Conservation (phyloP, 2,113 vertebrate species). For the Kryptolebias marmoratus region DNA sequence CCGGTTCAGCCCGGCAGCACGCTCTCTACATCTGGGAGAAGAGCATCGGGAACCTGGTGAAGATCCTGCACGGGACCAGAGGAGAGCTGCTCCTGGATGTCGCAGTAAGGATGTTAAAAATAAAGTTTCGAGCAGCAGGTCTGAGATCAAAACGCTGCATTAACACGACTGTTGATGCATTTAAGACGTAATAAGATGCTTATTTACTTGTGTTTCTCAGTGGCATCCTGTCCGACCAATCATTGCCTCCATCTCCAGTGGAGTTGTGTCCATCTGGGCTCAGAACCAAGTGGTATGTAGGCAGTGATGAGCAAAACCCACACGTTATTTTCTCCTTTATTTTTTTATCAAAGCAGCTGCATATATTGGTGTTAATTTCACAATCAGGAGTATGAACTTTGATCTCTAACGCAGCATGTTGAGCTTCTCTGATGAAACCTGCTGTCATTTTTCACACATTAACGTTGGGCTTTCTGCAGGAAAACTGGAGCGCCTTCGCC, state of each 20-base stretch:
- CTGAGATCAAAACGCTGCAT: background rate
- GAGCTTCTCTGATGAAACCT: too few relatives aligned
- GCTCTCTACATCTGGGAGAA: slow-evolving; percentile 99
- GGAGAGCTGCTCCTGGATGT: slow-evolving; percentile 96
- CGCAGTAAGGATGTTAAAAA: slow-evolving; percentile 83
- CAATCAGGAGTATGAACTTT: too few relatives aligned
- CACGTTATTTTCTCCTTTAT: too few relatives aligned
- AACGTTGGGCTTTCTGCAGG: slow-evolving; percentile 75
- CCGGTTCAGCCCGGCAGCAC: slow-evolving; percentile 94
- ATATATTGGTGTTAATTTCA: too few relatives aligned
- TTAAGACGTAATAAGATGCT: background rate
- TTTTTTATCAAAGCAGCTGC: too few relatives aligned
- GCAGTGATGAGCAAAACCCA: background rate
- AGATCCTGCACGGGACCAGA: slow-evolving; percentile 95
- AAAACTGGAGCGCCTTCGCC: slow-evolving; percentile 99
- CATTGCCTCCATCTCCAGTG: slow-evolving; percentile 97
- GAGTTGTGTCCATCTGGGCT: slow-evolving; percentile 98
- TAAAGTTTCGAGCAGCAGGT: background rate
- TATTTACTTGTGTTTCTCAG: slow-evolving; percentile 64
- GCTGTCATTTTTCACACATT: too few relatives aligned
- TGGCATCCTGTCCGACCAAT: slow-evolving; percentile 98
- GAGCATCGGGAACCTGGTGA: slow-evolving; percentile 98
- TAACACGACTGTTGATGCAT: background rate
- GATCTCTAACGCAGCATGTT: too few relatives aligned
- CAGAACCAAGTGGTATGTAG: slow-evolving; percentile 98